These are phyloP conservation scores for Aplysina aerophoba DNA, from an alignment of 37 sponge, comb jelly and placozoan species.

Conservation along the genomic window DNA sequence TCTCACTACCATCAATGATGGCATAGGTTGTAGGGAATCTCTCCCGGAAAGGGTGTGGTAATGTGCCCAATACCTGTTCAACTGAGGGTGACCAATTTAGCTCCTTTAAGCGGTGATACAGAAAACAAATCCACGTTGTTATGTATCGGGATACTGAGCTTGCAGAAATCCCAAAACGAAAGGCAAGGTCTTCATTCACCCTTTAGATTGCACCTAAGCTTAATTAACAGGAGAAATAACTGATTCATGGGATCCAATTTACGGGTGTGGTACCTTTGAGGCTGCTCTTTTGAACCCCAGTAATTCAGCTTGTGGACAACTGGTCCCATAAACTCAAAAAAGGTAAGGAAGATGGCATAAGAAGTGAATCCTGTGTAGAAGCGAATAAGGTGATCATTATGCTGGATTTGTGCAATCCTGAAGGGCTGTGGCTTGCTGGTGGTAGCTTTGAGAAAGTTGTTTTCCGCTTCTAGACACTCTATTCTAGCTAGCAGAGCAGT, in stretches of 20 bases:
- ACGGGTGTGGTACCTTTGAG: background rate
- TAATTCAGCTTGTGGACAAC: constrained; percentile 45
- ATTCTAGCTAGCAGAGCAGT: constrained; percentile 43
- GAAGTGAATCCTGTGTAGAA: constrained; percentile 46
- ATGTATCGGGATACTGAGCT: constrained; percentile 24
- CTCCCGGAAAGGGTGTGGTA: constrained; percentile 38
- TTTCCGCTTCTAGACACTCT: constrained; percentile 41
- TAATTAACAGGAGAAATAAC: constrained; percentile 27
- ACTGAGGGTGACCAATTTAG: constrained; percentile 43
- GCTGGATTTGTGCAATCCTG: constrained; percentile 41
- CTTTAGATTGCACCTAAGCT: constrained; percentile 41
- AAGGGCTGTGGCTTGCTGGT: background rate
- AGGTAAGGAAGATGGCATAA: constrained; percentile 20
- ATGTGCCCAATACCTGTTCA: constrained; percentile 47
- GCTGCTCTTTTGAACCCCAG: constrained; percentile 42
- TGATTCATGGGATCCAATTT: constrained; percentile 42
- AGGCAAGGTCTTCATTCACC: constrained; percentile 38
- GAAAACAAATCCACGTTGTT: constrained; percentile 55
- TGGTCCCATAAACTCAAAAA: constrained; percentile 54
- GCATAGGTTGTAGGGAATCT: constrained; percentile 51
- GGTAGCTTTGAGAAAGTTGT: background rate
- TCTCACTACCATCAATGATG: constrained; percentile 70
- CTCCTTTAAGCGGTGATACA: constrained; percentile 43
- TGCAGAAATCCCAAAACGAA: constrained; percentile 48
- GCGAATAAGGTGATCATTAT: constrained; percentile 24